Evolutionary conservation across 2,888 invertebrate genomes (phyloP).

Genomic region (Elmis aenea): DNA sequence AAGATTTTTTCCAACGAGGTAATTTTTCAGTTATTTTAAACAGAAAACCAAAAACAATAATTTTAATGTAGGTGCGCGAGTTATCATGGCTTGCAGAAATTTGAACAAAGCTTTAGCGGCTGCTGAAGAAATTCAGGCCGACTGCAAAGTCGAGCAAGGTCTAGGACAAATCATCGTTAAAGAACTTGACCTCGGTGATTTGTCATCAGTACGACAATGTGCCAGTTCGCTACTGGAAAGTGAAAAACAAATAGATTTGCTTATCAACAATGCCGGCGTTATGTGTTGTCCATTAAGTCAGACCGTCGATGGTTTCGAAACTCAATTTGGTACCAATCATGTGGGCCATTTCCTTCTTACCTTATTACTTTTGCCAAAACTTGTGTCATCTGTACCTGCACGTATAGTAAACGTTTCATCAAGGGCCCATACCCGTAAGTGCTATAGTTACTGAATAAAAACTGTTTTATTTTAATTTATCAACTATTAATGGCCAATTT

Average conservation of each 20-base stretch:
- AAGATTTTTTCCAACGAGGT: conserved; percentile 48
- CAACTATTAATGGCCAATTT: too few species aligned
- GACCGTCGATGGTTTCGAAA: conserved; percentile 62
- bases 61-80: conserved; percentile 13
- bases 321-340: conserved; percentile 63
- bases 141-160: too few species aligned
- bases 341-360: conserved; percentile 47
- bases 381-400: conserved; percentile 52
- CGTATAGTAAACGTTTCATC: conserved; percentile 49
- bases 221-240: conserved; percentile 42
- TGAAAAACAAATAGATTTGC: conserved; percentile 54
- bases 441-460: too few species aligned
- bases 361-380: conserved; percentile 43
- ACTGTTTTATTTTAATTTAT: too few species aligned
- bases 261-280: conserved; percentile 68
- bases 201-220: too few species aligned
- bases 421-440: conserved; percentile 33
- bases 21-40: too few species aligned
- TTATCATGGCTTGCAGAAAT: conserved; percentile 53
- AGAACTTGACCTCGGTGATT: too few species aligned
- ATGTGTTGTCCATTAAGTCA: conserved; percentile 57
- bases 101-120: conserved; percentile 50
- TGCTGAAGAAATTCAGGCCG: conserved; percentile 45
- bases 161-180: too few species aligned
- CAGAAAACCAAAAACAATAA: too few species aligned